Evolutionary conservation across 1,140 invertebrate species (phyloP).

Genomic region (Sitophilus oryzae): DNA sequence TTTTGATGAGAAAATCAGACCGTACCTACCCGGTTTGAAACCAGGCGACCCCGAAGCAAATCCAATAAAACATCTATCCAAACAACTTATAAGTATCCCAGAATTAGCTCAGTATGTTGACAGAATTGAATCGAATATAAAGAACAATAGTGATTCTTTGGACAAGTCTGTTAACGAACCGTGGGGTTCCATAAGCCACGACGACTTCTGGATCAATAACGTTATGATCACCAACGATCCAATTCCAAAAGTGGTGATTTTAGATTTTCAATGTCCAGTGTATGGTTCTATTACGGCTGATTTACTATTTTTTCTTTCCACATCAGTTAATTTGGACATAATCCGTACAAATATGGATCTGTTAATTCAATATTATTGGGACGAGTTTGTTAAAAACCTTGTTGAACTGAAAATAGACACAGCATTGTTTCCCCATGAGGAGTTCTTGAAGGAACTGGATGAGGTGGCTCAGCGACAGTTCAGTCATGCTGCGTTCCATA

Average conservation of each 20-base stretch:
- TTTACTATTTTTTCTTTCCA: slow-evolving; percentile 49
- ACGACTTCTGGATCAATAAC: slow-evolving; percentile 58
- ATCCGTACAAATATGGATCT: slow-evolving; percentile 40
- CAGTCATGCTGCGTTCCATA: neutral
- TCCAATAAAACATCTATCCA: neutral
- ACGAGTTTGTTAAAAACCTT: slow-evolving; percentile 39
- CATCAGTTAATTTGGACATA: slow-evolving; percentile 42
- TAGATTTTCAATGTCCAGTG: neutral
- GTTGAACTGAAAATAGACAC: slow-evolving; percentile 15
- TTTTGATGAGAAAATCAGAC: slow-evolving; percentile 40
- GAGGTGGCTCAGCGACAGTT: neutral
- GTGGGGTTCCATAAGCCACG: slow-evolving; percentile 49
- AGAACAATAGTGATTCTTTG: neutral
- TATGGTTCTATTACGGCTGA: slow-evolving; percentile 35
- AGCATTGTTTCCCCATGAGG: slow-evolving; percentile 10
- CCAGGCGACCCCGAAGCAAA: neutral
- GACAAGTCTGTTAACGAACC: slow-evolving; percentile 30
- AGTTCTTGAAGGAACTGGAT: slow-evolving; percentile 13
- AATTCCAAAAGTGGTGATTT: neutral
- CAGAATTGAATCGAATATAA: neutral
- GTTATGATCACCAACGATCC: slow-evolving; percentile 45
- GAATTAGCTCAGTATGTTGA: neutral
- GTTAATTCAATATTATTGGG: slow-evolving; percentile 47
- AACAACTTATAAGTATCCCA: neutral
- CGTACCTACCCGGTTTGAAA: slow-evolving; percentile 25